Evolutionary conservation across 2,888 invertebrate species (phyloP).

Genomic region (Emmelina monodactyla): DNA sequence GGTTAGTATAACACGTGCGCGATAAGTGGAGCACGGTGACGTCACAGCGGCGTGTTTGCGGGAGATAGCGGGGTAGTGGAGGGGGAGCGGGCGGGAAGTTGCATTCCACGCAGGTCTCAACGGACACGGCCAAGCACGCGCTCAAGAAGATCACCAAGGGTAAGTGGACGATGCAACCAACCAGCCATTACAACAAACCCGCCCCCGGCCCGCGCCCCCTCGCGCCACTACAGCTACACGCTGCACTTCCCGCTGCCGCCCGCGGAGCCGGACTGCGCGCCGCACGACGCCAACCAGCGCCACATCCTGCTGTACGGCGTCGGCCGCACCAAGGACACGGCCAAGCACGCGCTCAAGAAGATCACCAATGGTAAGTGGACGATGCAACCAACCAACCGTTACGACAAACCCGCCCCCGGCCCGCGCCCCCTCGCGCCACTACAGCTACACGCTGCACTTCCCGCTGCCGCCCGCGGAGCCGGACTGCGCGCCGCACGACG

Average conservation of each 20-base stretch:
- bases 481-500: conserved; percentile 81
- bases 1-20: conserved; percentile 26
- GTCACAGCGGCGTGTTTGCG: too few species aligned
- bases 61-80: too few species aligned
- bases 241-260: conserved; percentile 94
- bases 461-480: conserved; percentile 84
- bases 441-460: conserved; percentile 94
- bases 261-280: conserved; percentile 69
- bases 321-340: too few species aligned
- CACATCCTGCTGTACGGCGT: conserved; percentile 95
- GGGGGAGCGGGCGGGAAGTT: too few species aligned
- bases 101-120: too few species aligned
- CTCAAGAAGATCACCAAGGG: conserved; percentile 86
- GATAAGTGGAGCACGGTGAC: too few species aligned
- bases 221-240: conserved; percentile 89
- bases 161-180: too few species aligned
- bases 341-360: conserved; percentile 82
- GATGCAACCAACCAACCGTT: too few species aligned
- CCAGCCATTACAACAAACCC: too few species aligned
- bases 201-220: too few species aligned
- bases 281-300: conserved; percentile 96
- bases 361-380: conserved; percentile 72
- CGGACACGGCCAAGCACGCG: conserved; percentile 81
- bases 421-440: conserved; percentile 88
- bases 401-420: too few species aligned